Base-by-base conservation (phyloP, 2,888 invertebrate genomes). In the Parelbella ahira region DNA sequence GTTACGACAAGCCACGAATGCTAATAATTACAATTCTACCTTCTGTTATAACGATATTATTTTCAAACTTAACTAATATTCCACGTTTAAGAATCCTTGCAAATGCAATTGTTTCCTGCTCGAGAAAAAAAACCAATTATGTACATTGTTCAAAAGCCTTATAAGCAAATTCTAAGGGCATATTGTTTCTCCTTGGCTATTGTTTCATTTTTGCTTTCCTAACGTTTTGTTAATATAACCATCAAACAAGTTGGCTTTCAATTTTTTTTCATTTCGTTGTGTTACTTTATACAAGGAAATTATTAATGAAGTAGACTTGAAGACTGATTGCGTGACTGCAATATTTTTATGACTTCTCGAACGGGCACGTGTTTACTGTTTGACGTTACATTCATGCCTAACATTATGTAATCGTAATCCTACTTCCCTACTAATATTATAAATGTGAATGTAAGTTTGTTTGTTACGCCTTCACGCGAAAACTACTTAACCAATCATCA, bases 81-180 rank as follows among this genome's bases (percentile, higher is more conserved):
- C 20, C 20, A 20, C 19, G 6, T 9, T 30, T n/a, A 6, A 4
- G 10, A 30, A 30, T 12, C 30, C 30, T 19, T 19, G 19, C n/a
- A 30, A 30, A 19, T 30, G 19, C 30, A 30, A 30, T 30, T 30
- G 30, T 30, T 30, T 20, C 1, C 7, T 7, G 7, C 6, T 2
- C 2, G 5, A 20, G 20, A n/a, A n/a, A 20, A 20, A 20, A 20
- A n/a, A 6, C 6, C 20, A 5, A 4, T 20, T 20, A 20, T 20
- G 3, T 6, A 20, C 6, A 20, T 20, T 20, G 20, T 20, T 20
- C 6, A 2, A 20, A 5, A 20, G 4, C 20, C 6, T 20, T 20
- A 6, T 2, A 4, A 3, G 6, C 20, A 6, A n/a, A 20, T 20
- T 20, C 6, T 20, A 20, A 20, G 6, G 20, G 20, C 20, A 20